Percentiles rank a stretch among this genome's conserved stretches.
These are phyloP conservation scores for Electrophaes corylata DNA, from an alignment of 2,888 invertebrate species.

Conservation along the genomic window DNA sequence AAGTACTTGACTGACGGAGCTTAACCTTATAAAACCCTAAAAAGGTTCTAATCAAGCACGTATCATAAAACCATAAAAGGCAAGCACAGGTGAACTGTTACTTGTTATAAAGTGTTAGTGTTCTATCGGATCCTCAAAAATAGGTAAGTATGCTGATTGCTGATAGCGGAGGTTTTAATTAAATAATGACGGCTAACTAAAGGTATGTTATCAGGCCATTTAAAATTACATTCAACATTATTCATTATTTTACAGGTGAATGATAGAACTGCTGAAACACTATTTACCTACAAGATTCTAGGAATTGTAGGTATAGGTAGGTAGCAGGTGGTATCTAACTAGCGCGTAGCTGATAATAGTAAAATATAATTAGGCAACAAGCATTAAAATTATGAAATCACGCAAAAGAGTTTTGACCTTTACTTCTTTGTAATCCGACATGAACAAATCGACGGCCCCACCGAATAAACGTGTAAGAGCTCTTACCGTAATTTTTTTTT, in stretches of 20 bases:
- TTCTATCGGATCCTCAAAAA: slow-evolving; percentile 13
- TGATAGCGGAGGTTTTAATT: not conserved
- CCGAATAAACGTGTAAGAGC: no score
- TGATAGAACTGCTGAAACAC: slow-evolving; percentile 19
- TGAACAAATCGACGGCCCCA: no score
- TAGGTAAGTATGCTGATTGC: not conserved
- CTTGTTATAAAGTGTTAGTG: slow-evolving; percentile 38
- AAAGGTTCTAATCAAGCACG: slow-evolving; percentile 33
- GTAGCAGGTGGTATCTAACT: slow-evolving; percentile 43
- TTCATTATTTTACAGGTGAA: slow-evolving; percentile 15
- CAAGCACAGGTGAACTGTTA: slow-evolving; percentile 33
- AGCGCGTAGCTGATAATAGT: slow-evolving; percentile 57
- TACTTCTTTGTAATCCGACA: slow-evolving; percentile 5
- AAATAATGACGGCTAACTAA: not conserved
- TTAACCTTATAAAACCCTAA: slow-evolving; percentile 34
- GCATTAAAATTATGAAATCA: no score
- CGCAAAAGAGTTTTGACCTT: slow-evolving; percentile 11
- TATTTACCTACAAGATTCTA: slow-evolving; percentile 55
- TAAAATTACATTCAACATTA: slow-evolving; percentile 7
- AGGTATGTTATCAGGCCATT: no score
- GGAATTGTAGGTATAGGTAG: slow-evolving; percentile 62
- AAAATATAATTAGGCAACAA: slow-evolving; percentile 49
- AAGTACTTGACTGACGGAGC: slow-evolving; percentile 35
- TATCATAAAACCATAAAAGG: slow-evolving; percentile 37
- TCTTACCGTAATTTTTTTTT: no score